Evolutionary conservation across 2,888 invertebrate genomes (phyloP).

Genomic region (Rhopalosiphum nymphaeae): DNA sequence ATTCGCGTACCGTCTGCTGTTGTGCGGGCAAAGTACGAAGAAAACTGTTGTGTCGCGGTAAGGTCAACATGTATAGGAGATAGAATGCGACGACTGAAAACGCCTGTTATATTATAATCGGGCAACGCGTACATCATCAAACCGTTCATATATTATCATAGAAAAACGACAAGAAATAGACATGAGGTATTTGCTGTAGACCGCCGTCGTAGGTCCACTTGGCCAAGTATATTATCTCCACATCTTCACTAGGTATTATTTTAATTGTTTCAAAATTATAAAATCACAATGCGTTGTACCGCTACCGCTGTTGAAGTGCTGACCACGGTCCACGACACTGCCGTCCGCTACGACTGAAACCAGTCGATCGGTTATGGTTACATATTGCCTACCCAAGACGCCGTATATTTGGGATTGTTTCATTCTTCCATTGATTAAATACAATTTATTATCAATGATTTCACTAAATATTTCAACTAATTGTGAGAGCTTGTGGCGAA

Average conservation of each 20-base stretch:
- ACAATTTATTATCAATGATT: not conserved
- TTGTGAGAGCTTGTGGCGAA: not conserved
- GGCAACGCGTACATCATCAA: not conserved
- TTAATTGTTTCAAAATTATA: not conserved
- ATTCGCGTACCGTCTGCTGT: not conserved
- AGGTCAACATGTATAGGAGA: no score
- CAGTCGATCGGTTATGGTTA: not conserved
- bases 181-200: not conserved
- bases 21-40: no score
- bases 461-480: not conserved
- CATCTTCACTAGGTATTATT: not conserved
- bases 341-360: not conserved
- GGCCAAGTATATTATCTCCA: no score
- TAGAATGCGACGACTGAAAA: no score
- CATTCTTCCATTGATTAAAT: not conserved
- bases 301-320: not conserved
- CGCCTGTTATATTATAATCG: not conserved
- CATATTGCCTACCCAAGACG: not conserved
- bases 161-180: not conserved
- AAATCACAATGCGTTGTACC: not conserved
- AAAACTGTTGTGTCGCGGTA: no score
- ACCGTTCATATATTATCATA: not conserved
- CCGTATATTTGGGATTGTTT: not conserved
- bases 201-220: not conserved
- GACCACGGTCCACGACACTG: not conserved